Evolutionary conservation across 2,797 vertebrate species (phyloP).

Genomic region (Lepidocolaptes lacrymiger): DNA sequence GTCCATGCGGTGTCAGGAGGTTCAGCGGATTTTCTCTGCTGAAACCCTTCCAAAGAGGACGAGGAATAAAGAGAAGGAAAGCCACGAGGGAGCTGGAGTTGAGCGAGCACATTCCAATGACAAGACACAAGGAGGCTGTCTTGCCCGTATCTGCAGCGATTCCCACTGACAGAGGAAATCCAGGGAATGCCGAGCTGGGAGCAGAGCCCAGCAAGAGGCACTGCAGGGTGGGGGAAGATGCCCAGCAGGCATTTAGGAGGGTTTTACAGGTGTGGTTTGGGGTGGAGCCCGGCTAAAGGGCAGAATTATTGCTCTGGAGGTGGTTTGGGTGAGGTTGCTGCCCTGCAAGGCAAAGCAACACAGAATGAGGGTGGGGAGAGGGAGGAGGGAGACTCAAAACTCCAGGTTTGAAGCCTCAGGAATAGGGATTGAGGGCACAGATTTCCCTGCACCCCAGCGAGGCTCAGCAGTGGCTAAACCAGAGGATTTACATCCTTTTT

Average conservation of each 20-base stretch:
- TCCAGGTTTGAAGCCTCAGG: not conserved
- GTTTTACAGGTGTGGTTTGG: not conserved
- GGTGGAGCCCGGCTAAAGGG: not conserved
- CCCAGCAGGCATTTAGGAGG: not conserved
- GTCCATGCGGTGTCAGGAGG: not conserved
- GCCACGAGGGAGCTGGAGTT: not conserved
- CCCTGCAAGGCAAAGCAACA: not conserved
- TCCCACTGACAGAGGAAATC: not conserved
- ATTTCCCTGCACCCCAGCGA: accelerated
- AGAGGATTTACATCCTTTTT: not conserved
- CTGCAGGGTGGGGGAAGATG: not conserved
- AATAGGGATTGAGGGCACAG: accelerated
- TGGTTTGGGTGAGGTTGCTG: not conserved
- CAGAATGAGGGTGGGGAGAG: not conserved
- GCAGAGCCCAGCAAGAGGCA: accelerated
- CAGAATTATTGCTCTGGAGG: not conserved
- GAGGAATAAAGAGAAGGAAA: not conserved
- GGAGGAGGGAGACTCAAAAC: not conserved
- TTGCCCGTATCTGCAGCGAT: constrained; percentile 13
- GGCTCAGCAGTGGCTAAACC: accelerated
- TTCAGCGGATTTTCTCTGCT: not conserved
- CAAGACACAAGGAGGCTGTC: constrained; percentile 51
- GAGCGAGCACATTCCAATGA: constrained; percentile 10
- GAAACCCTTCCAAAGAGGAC: not conserved
- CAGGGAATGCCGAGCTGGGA: not conserved